Evolutionary conservation across 2,113 vertebrate genomes (phyloP), one percentile per base, ranked within the genome.

Genomic region (Chionomys nivalis): DNA sequence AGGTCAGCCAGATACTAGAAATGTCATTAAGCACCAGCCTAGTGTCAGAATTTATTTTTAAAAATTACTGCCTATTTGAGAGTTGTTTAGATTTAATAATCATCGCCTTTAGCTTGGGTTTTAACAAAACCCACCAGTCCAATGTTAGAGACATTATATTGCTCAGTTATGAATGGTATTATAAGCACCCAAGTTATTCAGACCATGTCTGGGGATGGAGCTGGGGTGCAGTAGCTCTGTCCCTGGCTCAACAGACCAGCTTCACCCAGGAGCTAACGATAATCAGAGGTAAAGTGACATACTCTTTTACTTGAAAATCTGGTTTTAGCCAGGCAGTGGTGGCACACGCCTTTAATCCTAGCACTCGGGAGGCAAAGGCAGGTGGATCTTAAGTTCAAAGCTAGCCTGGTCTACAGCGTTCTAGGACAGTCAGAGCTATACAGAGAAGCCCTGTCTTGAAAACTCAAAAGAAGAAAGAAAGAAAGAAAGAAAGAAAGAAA

Each of bases 301-400:
- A 95, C 21, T 39, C 55, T 91, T 94, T 89, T 47, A 72, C 55
- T 85, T 93, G 85, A 95, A 96, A 96, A 72, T 96, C 79, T 58
- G 68, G 68, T 19, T 90, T 68, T 90, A 47, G 55, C 5, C 17
- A 19, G 17, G 55, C 17, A 58, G 55, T 58, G 5, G 1, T 19
- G 5, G 55, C 5, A 5, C 55, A 58, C 0, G 55, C 16, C 55
- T 58, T 58, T 58, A 58, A 58, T 58, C 55, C 55, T 5, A 58
- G 55, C 55, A 58, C 55, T 58, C 1, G 5, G 55, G 55, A 58
- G 17, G 55, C 55, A 58, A 17, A 58, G 55, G 55, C 55, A 55
- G 16, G 16, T 17, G 55, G 55, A 55, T 55, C 16, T 55, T 55
- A 16, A 55, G 55, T 58, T 58, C 55, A 58, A 58, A 58, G 55